Base-by-base conservation (phyloP, 2,797 vertebrate species). In the Cyclopterus lumpus region DNA sequence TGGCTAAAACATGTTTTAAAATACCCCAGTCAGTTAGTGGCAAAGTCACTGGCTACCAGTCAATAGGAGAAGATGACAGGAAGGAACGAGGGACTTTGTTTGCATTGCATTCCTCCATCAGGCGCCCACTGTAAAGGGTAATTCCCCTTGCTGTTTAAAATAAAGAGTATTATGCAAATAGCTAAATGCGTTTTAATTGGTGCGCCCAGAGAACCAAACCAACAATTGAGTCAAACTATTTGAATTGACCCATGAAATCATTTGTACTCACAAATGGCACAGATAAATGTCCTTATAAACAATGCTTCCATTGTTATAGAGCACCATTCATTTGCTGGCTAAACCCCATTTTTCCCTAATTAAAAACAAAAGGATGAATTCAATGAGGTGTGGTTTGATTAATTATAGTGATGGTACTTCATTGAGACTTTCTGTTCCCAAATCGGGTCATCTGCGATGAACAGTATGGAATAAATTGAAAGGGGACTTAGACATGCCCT, bases 1-100 rank as follows among this genome's bases (percentile, higher is more conserved):
- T 26, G n/a, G 46, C 44, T 67, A 9, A 66, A 77, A 34, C 61
- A 73, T 74, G 74, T 72, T 70, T 49, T 42, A 69, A 24, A 74
- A 71, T 36, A n/a, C n/a, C 61, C 34, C 61, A 48, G 38, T 40
- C 54, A 67, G 67, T 75, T 64, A 61, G 34, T 46, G 67, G 66
- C 67, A 67, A 73, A 83, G 67, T 76, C 62, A n/a, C 67, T 86
- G 89, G 87, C 69, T 16, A 30, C 1, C 59, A 69, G 86, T 81
- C 89, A 86, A 79, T 15, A 51, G 57, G 54, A 82, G 59, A 76
- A 64, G 76, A 88, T 80, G 83, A 88, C 86, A 88, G 83, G 86
- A 91, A 86, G 72, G 85, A n/a, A 79, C 80, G 76, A 67, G 64
- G 82, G 83, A 86, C 86, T 64, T 77, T 77, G 79, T 81, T 79